phyloP scores from a whole-genome alignment of 2,888 invertebrate genomes.

The Timandra comae region DNA sequence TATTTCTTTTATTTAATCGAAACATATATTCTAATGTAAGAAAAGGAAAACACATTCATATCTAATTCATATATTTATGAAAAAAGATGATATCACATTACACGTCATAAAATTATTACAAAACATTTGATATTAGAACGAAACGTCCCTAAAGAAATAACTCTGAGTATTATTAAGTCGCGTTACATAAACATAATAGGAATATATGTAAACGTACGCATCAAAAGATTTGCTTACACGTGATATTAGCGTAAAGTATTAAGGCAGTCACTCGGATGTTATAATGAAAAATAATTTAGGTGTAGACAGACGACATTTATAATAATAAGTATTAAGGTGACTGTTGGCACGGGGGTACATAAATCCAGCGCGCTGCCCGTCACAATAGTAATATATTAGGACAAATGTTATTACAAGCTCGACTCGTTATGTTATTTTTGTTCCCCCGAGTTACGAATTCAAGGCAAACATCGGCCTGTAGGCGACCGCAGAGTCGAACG shows the following conservation, averaged over 20 bases:
- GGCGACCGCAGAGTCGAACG: constrained; percentile 26
- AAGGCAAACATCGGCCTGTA: constrained; percentile 33
- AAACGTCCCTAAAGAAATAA: constrained; percentile 7
- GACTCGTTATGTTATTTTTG: constrained; percentile 71
- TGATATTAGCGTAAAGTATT: constrained; percentile 43
- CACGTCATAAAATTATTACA: not conserved
- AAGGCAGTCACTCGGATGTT: constrained; percentile 28
- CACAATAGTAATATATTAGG: constrained; percentile 74
- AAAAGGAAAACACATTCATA: too few relatives aligned
- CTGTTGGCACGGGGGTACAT: constrained; percentile 65
- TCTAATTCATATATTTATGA: too few relatives aligned
- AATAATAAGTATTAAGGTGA: constrained; percentile 67
- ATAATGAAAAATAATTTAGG: constrained; percentile 63
- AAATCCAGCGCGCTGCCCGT: constrained; percentile 62
- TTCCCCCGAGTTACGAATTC: constrained; percentile 48
- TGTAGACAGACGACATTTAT: constrained; percentile 62
- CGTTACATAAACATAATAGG: constrained; percentile 32
- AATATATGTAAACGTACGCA: constrained; percentile 30
- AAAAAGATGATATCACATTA: too few relatives aligned
- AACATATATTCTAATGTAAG: too few relatives aligned
- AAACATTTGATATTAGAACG: constrained; percentile 1
- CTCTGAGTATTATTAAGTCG: constrained; percentile 12
- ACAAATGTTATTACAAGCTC: constrained; percentile 73
- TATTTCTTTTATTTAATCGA: too few relatives aligned
- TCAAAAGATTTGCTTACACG: constrained; percentile 49